Evolutionary conservation across 2,888 invertebrate genomes (phyloP).

Genomic region (Molanna angustata): DNA sequence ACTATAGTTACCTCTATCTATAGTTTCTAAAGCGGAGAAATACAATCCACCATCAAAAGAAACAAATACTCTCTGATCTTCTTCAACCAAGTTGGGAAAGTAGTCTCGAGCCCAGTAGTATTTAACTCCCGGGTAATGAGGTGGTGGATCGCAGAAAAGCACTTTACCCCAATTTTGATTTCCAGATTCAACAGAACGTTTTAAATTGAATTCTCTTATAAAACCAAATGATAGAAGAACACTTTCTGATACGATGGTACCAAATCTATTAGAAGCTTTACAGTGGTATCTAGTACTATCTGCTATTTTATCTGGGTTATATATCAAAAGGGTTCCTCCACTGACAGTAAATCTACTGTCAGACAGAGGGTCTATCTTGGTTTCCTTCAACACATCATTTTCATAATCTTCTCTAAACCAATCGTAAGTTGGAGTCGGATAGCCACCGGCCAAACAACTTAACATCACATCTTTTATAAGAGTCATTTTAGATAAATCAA

Average conservation of each 20-base stretch:
- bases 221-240: slow-evolving; percentile 85
- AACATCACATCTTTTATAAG: slow-evolving; percentile 72
- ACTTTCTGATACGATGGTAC: slow-evolving; percentile 84
- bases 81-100: slow-evolving; percentile 90
- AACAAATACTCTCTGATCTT: slow-evolving; percentile 89
- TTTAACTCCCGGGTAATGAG: slow-evolving; percentile 83
- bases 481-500: slow-evolving; percentile 72
- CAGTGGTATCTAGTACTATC: slow-evolving; percentile 92
- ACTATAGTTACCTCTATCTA: slow-evolving; percentile 87
- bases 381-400: slow-evolving; percentile 70
- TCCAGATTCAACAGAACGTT: slow-evolving; percentile 78
- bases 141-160: slow-evolving; percentile 89
- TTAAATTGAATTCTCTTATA: slow-evolving; percentile 87
- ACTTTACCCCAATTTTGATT: slow-evolving; percentile 94
- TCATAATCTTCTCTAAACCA: slow-evolving; percentile 89
- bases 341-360: slow-evolving; percentile 80
- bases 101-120: slow-evolving; percentile 90
- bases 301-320: slow-evolving; percentile 72
- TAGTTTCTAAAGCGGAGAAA: slow-evolving; percentile 88
- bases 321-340: slow-evolving; percentile 88
- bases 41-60: slow-evolving; percentile 92
- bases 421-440: slow-evolving; percentile 83
- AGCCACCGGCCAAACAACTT: slow-evolving; percentile 81
- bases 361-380: slow-evolving; percentile 71
- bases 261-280: slow-evolving; percentile 85